Evolutionary conservation across 92 coral and sea anemone species (phyloP).

Genomic region (Isaurus tuberculatus): DNA sequence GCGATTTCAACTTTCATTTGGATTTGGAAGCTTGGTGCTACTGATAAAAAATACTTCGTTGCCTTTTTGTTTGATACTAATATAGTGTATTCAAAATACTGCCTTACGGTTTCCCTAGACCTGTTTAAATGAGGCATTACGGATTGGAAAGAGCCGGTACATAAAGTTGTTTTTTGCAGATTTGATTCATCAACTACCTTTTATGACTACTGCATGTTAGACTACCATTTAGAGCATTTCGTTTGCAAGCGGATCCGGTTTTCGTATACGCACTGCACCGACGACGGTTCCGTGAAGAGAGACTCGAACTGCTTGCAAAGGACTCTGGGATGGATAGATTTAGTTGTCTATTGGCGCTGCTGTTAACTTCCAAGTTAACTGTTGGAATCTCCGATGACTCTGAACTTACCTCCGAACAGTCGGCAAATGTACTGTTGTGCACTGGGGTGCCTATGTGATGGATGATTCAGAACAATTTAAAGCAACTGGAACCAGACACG

Average conservation of each 20-base stretch:
- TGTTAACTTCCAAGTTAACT: not conserved
- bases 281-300: slow-evolving; percentile 49
- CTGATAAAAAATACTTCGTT: too few relatives aligned
- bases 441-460: slow-evolving; percentile 14
- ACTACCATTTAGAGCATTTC: slow-evolving; percentile 68
- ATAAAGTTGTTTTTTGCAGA: too few relatives aligned
- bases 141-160: too few relatives aligned
- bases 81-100: too few relatives aligned
- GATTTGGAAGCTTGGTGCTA: too few relatives aligned
- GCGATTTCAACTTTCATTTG: too few relatives aligned
- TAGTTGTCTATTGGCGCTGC: slow-evolving; percentile 41
- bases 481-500: too few relatives aligned
- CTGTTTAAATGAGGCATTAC: too few relatives aligned
- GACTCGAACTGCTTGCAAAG: slow-evolving; percentile 62
- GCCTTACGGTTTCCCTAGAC: too few relatives aligned
- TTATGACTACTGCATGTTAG: slow-evolving; percentile 71
- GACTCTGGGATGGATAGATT: slow-evolving; percentile 69
- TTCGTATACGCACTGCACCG: slow-evolving; percentile 86
- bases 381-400: not conserved
- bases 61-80: too few relatives aligned
- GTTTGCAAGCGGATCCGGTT: slow-evolving; percentile 85
- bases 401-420: slow-evolving; percentile 1
- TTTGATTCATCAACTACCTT: not conserved
- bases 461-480: not conserved
- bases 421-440: slow-evolving; percentile 31